Evolutionary conservation across 2,113 vertebrate species (phyloP).

Genomic region (Pelvicachromis taeniatus): DNA sequence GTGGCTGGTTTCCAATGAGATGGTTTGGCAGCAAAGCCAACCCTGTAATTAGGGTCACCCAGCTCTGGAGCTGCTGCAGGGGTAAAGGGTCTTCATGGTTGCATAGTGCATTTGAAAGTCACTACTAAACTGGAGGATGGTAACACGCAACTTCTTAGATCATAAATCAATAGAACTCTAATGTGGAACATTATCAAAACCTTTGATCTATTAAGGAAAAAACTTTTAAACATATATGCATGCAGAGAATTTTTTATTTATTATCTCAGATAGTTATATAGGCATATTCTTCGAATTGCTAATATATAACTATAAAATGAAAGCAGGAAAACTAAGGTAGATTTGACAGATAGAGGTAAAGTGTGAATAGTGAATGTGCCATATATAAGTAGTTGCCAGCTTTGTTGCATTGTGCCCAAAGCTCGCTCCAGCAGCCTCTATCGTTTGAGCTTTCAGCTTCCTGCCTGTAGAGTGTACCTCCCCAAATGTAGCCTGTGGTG

Average conservation of each 20-base stretch:
- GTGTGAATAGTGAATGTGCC: not conserved
- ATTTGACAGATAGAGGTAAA: not conserved
- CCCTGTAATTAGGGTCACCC: constrained; percentile 65
- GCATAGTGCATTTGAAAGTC: constrained; percentile 48
- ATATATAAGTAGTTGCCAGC: constrained; percentile 23
- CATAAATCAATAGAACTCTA: not conserved
- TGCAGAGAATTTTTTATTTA: not conserved
- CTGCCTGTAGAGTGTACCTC: not conserved
- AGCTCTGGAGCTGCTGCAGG: constrained; percentile 28
- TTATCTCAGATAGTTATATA: not conserved
- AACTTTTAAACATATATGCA: not conserved
- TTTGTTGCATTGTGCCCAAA: constrained; percentile 30
- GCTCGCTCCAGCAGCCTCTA: constrained; percentile 39
- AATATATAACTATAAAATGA: not conserved
- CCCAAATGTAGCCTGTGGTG: constrained; percentile 28
- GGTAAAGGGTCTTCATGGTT: constrained; percentile 26
- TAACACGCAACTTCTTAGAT: not conserved
- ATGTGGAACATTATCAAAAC: not conserved
- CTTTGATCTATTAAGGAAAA: not conserved
- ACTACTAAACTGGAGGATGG: constrained; percentile 17
- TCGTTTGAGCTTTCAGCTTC: constrained; percentile 25
- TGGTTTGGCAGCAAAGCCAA: constrained; percentile 59
- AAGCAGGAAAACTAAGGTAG: not conserved
- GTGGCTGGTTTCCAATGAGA: constrained; percentile 61
- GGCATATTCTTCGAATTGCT: not conserved